Base-by-base conservation (phyloP, 2,113 vertebrate genomes). In the Tetraodon nigroviridis region DNA sequence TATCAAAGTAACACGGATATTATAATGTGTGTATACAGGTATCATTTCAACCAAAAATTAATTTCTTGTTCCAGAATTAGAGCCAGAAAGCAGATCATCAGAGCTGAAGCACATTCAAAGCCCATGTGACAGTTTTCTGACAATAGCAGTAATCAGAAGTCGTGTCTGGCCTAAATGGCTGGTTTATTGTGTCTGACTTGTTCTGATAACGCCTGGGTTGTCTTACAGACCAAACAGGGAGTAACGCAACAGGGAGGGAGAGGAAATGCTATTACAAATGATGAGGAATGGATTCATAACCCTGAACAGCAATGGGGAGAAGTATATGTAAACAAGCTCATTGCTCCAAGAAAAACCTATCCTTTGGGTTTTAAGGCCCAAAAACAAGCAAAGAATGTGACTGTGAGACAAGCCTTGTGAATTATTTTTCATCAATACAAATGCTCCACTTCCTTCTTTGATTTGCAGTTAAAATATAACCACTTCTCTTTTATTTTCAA, bases 261-360 rank as follows among this genome's bases (percentile, higher is more conserved):
- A 63, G 69, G 21, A 82, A 84, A 87, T 86, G 75, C 81, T 73
- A 86, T 86, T 87, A 83, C 55, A 22, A 71, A 67, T 64, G 67
- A 78, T 79, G 85, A 84, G 79, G 73, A 79, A 86, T 79, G 64
- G 84, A 87, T 85, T 88, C 81, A 86, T 83, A 85, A 79, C 77
- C 61, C 67, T 69, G 67, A 66, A 64, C 69, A 57, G 61, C 80
- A 85, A 86, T 64, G 64, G 64, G n/a, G 62, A 71, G 67, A 64
- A 62, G 57, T 50, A 67, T 57, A 21, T 56, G 58, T 62, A 56
- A 69, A 56, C 65, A 69, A 70, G 59, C 70, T 56, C 62, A 65
- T 69, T 65, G 60, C 59, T 27, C 69, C 46, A 50, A 64, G 53
- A 68, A 59, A 71, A 64, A 79, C 44, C 22, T 5, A 64, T 79